These are phyloP conservation scores for Pangasius larnaudii DNA, from an alignment of 2,797 vertebrate genomes.

Conservation along the genomic window DNA sequence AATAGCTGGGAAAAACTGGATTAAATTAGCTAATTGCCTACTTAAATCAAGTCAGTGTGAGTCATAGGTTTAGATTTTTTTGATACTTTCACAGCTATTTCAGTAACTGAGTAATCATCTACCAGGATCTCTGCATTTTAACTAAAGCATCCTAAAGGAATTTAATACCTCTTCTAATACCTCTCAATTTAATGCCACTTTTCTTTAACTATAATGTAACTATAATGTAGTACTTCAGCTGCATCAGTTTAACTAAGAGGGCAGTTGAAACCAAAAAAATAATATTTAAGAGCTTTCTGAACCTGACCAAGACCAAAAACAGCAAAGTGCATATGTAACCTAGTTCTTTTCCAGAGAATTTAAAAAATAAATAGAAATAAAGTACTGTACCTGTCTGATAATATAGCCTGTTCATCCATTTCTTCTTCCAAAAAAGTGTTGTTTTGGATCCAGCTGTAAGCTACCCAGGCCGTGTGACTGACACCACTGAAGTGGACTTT, in stretches of 20 bases:
- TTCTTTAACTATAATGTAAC: background rate
- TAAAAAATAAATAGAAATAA: background rate
- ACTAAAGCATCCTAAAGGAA: background rate
- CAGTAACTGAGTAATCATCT: background rate
- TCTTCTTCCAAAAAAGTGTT: background rate
- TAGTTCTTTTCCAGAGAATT: background rate
- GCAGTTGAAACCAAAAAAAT: background rate
- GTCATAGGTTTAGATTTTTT: background rate
- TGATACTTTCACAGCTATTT: too few species aligned
- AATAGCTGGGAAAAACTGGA: background rate
- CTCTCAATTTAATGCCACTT: too few species aligned
- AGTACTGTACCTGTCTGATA: background rate
- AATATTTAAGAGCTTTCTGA: background rate
- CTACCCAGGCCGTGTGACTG: background rate
- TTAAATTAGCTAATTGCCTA: background rate
- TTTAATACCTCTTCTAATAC: background rate
- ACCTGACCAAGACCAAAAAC: background rate
- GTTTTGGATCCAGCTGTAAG: background rate
- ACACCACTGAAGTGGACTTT: background rate
- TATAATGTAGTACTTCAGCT: background rate
- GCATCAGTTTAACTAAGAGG: background rate
- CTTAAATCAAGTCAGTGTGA: background rate
- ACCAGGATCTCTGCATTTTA: background rate
- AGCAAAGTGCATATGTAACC: background rate
- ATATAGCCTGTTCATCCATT: background rate